Evolutionary conservation across 2,797 vertebrate species (phyloP), one percentile per base, ranked within the genome.

Genomic region (Loris lydekkerianus): DNA sequence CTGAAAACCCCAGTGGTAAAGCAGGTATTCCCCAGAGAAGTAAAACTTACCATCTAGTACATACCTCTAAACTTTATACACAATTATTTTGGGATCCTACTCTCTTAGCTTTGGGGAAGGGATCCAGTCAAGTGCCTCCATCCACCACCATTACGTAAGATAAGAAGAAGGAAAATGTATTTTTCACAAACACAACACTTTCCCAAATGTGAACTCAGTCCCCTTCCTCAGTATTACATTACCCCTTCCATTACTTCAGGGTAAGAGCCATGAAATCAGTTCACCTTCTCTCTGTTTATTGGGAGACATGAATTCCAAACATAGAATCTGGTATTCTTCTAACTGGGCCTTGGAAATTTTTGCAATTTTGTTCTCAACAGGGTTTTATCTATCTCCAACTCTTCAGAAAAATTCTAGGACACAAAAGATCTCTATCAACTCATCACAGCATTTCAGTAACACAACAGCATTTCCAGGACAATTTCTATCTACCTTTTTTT

Each of bases 401-500:
- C 34, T 23, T 60, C 76, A 83, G 70, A 89, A 82, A 94, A 89
- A 15, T 67, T 60, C 76, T 69, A 69, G 63, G 29, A 29, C 63
- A 67, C 31, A 31, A 67, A 82, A 65, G 10, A 77, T 60, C n/a
- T 92, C 56, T 87, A 25, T 49, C 65, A 92, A 70, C 13, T n/a
- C 21, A 1, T 93, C 72, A 91, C 23, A 86, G 34, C 31, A 75
- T 70, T 83, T 94, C 82, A 73, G 17, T 85, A 73, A 89, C 13
- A n/a, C 29, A 77, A 70, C 23, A 96, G 65, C 58, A 94, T 69
- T 93, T 93, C 18, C 14, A 89, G 46, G 75, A 89, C 17, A 91
- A 92, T 93, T 93, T 86, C 46, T 31, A 72, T 58, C 20, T 89
- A 23, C 77, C 23, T 67, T 49, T 3, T 49, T 49, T 53, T 53